Evolutionary conservation across 2,888 invertebrate species (phyloP).

Genomic region (Nemurella pictetii): DNA sequence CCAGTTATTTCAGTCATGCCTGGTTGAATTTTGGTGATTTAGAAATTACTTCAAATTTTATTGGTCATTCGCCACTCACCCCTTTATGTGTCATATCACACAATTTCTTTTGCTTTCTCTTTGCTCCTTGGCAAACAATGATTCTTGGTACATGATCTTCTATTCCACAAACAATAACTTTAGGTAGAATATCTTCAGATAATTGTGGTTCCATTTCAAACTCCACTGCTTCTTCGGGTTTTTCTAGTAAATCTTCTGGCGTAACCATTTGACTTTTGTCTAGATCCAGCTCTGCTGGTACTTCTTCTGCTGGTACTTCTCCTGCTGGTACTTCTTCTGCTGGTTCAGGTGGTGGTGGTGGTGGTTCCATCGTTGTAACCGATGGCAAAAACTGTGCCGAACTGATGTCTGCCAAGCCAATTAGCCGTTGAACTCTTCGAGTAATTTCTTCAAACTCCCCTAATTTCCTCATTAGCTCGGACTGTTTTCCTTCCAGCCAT

Average conservation of each 20-base stretch:
- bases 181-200: constrained; percentile 50
- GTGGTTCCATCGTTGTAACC: not conserved
- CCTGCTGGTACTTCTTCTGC: constrained; percentile 42
- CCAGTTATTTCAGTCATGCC: not conserved
- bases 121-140: constrained; percentile 54
- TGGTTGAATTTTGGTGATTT: not conserved
- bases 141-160: constrained; percentile 59
- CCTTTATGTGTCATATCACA: not conserved
- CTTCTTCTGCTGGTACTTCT: not conserved
- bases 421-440: constrained; percentile 59
- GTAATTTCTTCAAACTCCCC: constrained; percentile 64
- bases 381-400: constrained; percentile 15
- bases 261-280: constrained; percentile 34
- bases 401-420: constrained; percentile 50
- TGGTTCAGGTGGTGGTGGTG: constrained; percentile 22
- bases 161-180: constrained; percentile 59
- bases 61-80: constrained; percentile 1
- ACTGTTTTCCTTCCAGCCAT: constrained; percentile 61
- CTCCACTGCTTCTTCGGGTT: not conserved
- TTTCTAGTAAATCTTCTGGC: not conserved
- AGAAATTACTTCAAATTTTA: not conserved
- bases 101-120: constrained; percentile 28
- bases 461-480: constrained; percentile 62
- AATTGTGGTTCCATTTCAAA: not conserved
- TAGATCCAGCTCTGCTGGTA: constrained; percentile 48